Base-by-base conservation (phyloP, 2,888 invertebrate species). In the Leucoma salicis region DNA sequence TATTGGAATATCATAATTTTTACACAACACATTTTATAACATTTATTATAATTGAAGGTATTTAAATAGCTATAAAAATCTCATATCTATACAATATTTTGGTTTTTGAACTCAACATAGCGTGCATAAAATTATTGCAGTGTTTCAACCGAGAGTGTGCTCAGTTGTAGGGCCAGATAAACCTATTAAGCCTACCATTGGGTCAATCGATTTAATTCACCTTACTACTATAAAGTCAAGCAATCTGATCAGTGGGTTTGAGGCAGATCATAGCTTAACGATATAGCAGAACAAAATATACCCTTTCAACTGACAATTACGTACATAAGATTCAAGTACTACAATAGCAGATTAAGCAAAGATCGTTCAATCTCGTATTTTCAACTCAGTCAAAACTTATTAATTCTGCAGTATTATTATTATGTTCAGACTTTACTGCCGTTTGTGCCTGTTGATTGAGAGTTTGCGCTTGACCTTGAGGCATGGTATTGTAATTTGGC, bases 321-420 rank as follows among this genome's bases (percentile, higher is more conserved):
- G 52, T 65, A 61, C 49, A 36, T 51, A 46, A 53, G 42, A 56
- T 21, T 53, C 42, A 55, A 51, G 33, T 48, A 39, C 48, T 56
- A 56, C 40, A 37, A 51, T 49, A 43, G 65, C 74, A 72, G 77
- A 75, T 73, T 8, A 66, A 21, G 70, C 73, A 73, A 68, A 74
- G 58, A 72, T 68, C 53, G 59, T 50, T 66, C 53, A 13, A 14
- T 29, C 42, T 51, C 58, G 31, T 45, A 40, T 36, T 39, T n/a
- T 1, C 6, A 32, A 36, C 24, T 92, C 90, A 96, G 88, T 96
- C 96, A 62, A 96, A 96, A 71, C 93, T 94, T 55, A 96, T 96
- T 25, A 96, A 88, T 80, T 96, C 96, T 11, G 94, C 95, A 2
- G 95, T 95, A 46, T 85, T 88, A 49, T 84, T 88, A 52, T 87